Base-by-base conservation (phyloP, 2,797 vertebrate species). In the Urophycis tenuis region DNA sequence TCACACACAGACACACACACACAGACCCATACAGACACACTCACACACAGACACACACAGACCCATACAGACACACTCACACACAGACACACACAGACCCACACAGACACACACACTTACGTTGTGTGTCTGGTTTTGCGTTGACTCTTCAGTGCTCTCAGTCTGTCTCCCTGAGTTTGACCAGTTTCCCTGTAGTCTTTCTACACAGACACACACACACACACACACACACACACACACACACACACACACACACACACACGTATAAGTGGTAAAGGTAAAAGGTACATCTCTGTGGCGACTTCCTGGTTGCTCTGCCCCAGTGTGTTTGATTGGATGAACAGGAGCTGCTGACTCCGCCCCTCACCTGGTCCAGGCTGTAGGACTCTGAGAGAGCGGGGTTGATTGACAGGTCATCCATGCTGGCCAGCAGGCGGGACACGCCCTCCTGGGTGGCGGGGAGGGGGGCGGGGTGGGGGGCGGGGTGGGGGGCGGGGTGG, bases 101-200 rank as follows among this genome's bases (percentile, higher is more conserved):
- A 74, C 73, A 74, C 73, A 60, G 25, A 74, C 73, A 74, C 36
- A 73, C 36, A 74, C 36, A 49, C 73, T 45, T 12, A 60, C 5
- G 25, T 1, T 19, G 12, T 31, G 64, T 69, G 31, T 29, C 64
- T 69, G 15, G 64, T 3, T 29, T 25, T 29, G 64, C 97, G 93
- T 30, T 93, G 92, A 84, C 92, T 92, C 87, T 99, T 99, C 91
- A 98, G 94, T 90, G 96, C 96, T 92, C 96, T 95, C 30, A 99
- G 94, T 89, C 96, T 96, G 88, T 99, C 97, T 90, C 97, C 97
- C 87, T 99, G 97, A 0, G 97, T 98, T 85, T 96, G 85, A 53
- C 82, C 8, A 0, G 22, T 67, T 9, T 29, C 64, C 39, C 34
- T n/a, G 60, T 49, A 74, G 32, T 41, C 49, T 67, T 31, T 22